Evolutionary conservation across 92 coral and sea anemone species (phyloP).

Genomic region (Ricordea florida): DNA sequence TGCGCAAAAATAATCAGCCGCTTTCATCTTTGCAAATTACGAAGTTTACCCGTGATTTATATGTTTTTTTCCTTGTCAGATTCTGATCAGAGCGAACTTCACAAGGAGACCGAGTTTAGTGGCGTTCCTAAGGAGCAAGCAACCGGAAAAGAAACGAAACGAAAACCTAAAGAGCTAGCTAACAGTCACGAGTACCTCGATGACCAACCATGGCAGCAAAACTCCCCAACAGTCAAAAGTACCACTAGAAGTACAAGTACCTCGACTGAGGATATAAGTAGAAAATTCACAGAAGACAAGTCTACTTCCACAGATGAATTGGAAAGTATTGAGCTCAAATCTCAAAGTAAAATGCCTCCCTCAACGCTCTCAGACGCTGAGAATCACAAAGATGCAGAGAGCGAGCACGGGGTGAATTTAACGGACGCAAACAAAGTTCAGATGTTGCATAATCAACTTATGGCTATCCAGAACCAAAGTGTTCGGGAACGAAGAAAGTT

Average conservation of each 20-base stretch:
- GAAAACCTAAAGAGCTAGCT: too few species aligned
- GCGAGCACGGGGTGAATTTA: constrained; percentile 17
- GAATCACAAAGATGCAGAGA: not conserved
- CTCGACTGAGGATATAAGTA: constrained; percentile 67
- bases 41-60: not conserved
- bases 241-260: constrained; percentile 61
- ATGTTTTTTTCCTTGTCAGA: not conserved
- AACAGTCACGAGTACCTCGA: constrained; percentile 18
- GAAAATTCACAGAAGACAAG: constrained; percentile 45
- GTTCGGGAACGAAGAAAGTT: constrained; percentile 71
- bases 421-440: constrained; percentile 81
- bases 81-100: constrained; percentile 27
- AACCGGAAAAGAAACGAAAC: too few species aligned
- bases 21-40: not conserved
- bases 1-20: not conserved
- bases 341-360: constrained; percentile 61
- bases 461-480: constrained; percentile 61
- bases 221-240: not conserved
- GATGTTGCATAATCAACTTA: constrained; percentile 64
- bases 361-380: constrained; percentile 47
- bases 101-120: not conserved
- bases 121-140: too few species aligned
- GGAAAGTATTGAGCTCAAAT: constrained; percentile 7
- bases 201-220: not conserved
- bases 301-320: constrained; percentile 85